Evolutionary conservation across 2,888 invertebrate species (phyloP).

Genomic region (Ophonus ardosiacus): DNA sequence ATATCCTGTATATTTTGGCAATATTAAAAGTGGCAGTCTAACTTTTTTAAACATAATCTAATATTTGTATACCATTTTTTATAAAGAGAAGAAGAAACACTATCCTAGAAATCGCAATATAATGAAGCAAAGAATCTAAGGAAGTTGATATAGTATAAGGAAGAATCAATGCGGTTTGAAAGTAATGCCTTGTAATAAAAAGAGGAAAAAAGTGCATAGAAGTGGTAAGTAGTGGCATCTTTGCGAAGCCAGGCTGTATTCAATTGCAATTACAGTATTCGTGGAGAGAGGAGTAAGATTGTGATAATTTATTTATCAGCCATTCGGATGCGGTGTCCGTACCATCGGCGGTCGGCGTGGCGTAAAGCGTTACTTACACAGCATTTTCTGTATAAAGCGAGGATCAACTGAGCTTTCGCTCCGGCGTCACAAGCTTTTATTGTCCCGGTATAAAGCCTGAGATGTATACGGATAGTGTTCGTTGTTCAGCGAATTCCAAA

Average conservation of each 20-base stretch:
- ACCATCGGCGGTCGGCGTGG: constrained; percentile 61
- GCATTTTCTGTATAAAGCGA: constrained; percentile 61
- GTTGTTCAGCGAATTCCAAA: constrained; percentile 50
- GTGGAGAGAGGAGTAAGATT: constrained; percentile 18
- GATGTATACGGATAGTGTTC: constrained; percentile 49
- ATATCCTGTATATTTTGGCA: too few relatives aligned
- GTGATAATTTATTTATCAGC: constrained; percentile 67
- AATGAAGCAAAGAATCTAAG: not conserved
- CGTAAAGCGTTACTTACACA: constrained; percentile 62
- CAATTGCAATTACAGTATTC: constrained; percentile 58
- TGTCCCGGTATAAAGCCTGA: constrained; percentile 54
- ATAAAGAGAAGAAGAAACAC: not conserved
- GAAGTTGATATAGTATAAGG: not conserved
- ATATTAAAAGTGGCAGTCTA: too few relatives aligned
- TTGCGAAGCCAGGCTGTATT: constrained; percentile 32
- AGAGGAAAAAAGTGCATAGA: not conserved
- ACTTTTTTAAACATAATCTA: too few relatives aligned
- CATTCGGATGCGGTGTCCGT: constrained; percentile 67
- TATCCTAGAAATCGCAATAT: too few relatives aligned
- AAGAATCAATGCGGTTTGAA: not conserved
- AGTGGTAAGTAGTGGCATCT: not conserved
- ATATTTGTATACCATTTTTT: not conserved
- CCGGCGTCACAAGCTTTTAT: constrained; percentile 60
- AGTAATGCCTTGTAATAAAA: not conserved
- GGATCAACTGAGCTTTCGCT: constrained; percentile 60